Conservation (phyloP, 2,113 vertebrate species). For the Psilopsiagon aurifrons region DNA sequence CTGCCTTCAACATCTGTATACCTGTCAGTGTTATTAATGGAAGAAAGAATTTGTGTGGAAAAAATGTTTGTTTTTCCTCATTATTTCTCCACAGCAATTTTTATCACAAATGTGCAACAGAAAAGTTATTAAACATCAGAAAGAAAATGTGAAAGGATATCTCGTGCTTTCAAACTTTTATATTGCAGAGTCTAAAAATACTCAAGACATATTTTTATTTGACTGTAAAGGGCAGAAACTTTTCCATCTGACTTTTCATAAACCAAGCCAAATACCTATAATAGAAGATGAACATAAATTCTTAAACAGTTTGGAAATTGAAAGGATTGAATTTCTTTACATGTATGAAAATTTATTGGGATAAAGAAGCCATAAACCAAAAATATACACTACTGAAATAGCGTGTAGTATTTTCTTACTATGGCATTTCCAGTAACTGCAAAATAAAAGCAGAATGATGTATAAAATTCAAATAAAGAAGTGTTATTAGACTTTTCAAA, state of each 20-base stretch:
- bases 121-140: background rate
- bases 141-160: background rate
- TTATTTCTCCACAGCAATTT: background rate
- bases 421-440: constrained; percentile 36
- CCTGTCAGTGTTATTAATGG: background rate
- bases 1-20: background rate
- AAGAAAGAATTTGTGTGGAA: background rate
- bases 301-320: background rate
- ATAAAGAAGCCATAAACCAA: background rate
- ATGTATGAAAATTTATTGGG: background rate
- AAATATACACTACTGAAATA: background rate
- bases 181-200: background rate
- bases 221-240: background rate
- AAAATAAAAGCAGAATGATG: constrained; percentile 9
- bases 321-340: constrained; percentile 7
- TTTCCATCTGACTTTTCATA: constrained; percentile 2
- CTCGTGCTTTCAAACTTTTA: background rate
- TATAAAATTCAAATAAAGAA: background rate
- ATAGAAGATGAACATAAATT: constrained; percentile 9
- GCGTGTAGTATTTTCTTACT: background rate
- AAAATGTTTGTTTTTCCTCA: background rate
- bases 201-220: background rate
- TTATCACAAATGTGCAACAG: background rate
- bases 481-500: background rate
- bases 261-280: background rate